Evolutionary conservation across 1,140 invertebrate genomes (phyloP).

Genomic region (Coelopa frigida): DNA sequence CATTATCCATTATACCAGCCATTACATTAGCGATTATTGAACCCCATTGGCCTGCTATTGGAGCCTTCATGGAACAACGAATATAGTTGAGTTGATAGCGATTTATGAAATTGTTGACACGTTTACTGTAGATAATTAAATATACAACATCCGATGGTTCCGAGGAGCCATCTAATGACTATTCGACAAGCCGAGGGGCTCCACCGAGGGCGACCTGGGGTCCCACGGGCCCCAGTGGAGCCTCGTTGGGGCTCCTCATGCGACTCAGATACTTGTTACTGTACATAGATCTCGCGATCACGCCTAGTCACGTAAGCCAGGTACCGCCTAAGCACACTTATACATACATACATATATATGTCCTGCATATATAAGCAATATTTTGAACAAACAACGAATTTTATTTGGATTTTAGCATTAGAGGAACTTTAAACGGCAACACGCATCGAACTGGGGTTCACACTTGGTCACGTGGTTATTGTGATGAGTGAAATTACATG

Average conservation of each 20-base stretch:
- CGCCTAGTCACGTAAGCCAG: not conserved
- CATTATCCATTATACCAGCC: too few relatives aligned
- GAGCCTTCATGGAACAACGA: too few relatives aligned
- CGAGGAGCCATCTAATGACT: too few relatives aligned
- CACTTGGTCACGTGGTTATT: constrained; percentile 11
- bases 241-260: not conserved
- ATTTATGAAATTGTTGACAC: too few relatives aligned
- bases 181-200: too few relatives aligned
- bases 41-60: too few relatives aligned
- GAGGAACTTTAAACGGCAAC: constrained; percentile 15
- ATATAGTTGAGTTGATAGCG: too few relatives aligned
- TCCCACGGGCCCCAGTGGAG: not conserved
- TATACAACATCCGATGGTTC: too few relatives aligned
- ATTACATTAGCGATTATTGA: too few relatives aligned
- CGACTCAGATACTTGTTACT: constrained; percentile 3
- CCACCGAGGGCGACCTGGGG: constrained; percentile 1
- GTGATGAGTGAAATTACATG: constrained; percentile 18
- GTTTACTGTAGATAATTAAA: too few relatives aligned
- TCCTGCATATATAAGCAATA: constrained; percentile 2
- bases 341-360: constrained; percentile 1
- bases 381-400: not conserved
- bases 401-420: constrained; percentile 2
- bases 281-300: not conserved
- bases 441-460: constrained; percentile 12
- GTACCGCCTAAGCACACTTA: not conserved